Conservation (phyloP, 37 sponge, comb jelly and placozoan species). For the Halichondria panicea region DNA sequence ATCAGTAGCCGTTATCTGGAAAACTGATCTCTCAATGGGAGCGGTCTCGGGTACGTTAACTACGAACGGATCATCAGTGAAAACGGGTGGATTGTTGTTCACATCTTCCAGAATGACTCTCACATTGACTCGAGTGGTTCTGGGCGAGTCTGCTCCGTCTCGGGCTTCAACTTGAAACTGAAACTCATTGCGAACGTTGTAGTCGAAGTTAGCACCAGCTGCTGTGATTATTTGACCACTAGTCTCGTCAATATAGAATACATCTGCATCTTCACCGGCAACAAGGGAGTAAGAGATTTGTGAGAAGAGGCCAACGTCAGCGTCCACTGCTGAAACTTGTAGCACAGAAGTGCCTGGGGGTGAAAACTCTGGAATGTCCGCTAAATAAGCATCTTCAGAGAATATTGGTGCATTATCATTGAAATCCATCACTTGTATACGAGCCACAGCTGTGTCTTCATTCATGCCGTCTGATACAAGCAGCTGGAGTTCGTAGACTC, state of each 20-base stretch:
- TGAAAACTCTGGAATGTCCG: conserved; percentile 39
- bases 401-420: conserved; percentile 67
- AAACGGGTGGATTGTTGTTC: conserved; percentile 76
- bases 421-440: conserved; percentile 31
- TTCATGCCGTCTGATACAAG: conserved; percentile 49
- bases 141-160: conserved; percentile 2
- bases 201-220: conserved; percentile 7
- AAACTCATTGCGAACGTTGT: conserved; percentile 18
- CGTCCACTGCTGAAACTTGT: conserved; percentile 37
- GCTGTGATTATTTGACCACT: conserved; percentile 45
- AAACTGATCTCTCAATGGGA: background rate
- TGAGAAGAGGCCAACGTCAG: conserved; percentile 17
- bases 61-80: background rate
- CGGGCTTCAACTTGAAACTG: conserved; percentile 10
- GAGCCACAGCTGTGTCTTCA: conserved; percentile 11
- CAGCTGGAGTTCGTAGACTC: conserved; percentile 27
- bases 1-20: conserved; percentile 44
- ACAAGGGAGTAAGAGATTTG: conserved; percentile 11
- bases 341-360: conserved; percentile 33
- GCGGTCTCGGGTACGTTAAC: background rate
- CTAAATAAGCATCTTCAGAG: conserved; percentile 12
- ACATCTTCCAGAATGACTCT: conserved; percentile 52
- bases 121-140: background rate
- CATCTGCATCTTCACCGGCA: conserved; percentile 1
- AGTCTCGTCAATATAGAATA: conserved; percentile 22